Base-by-base conservation (phyloP, 2,113 vertebrate genomes). In the Tragelaphus scriptus region DNA sequence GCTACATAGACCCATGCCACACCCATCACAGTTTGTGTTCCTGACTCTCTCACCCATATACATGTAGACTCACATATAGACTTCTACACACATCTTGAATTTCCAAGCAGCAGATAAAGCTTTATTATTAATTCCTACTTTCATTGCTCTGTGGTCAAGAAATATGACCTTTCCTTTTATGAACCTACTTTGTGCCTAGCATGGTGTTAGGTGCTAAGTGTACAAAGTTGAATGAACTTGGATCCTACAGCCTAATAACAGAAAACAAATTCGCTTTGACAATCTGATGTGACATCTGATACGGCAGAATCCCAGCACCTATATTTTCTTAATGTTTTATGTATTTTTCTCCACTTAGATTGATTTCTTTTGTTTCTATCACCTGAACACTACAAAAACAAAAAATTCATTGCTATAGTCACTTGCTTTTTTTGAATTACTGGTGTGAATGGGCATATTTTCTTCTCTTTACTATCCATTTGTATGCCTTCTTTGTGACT, bases 371-470 rank as follows among this genome's bases (percentile, higher is more conserved):
- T 47, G 26, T 87, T 84, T 94, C 91, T 77, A 28, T 59, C 84
- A 49, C 53, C 10, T 59, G 80, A 88, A 59, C 59, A 47, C 8
- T 55, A 25, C 6, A n/a, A 11, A 11, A 21, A 25, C 36, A 8
- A 49, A 23, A 28, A 44, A 68, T 71, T 56, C 9, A 11, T 28
- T 71, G 9, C 68, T 44, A 25, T 53, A 56, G 30, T 51, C 47
- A 32, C 63, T 96, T 71, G 30, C 25, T 95, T 77, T 65, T 75
- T 82, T 88, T 82, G 58, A 85, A 82, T 85, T 32, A 82, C 75
- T 32, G 30, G 49, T 59, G 16, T 17, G 9, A 28, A 25, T 10
- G 79, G 79, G 5, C 25, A 26, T 28, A 14, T n/a, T 77, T 40
- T 75, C 47, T 28, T 75, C 92, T 63, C 63, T 36, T 91, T 40